These are phyloP conservation scores for Miichthys miiuy DNA, from an alignment of 2,797 vertebrate genomes.

Conservation along the genomic window DNA sequence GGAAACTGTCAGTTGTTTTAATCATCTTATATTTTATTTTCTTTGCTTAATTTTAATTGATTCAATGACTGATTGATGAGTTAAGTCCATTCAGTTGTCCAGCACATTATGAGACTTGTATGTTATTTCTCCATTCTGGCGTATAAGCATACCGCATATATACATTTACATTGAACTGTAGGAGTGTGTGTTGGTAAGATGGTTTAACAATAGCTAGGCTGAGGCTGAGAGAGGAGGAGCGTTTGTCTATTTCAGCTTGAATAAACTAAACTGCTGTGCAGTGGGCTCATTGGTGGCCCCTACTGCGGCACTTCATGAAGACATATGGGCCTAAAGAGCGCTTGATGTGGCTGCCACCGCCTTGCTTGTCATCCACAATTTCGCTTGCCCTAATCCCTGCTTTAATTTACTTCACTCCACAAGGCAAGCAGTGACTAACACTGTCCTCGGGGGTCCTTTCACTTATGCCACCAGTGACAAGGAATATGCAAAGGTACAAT, in stretches of 20 bases:
- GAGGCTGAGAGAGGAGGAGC: constrained; percentile 20
- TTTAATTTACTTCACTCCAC: constrained; percentile 97
- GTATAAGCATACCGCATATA: not conserved
- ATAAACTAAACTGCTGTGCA: constrained; percentile 73
- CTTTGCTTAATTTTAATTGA: not conserved
- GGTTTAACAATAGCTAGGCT: not conserved
- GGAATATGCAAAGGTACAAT: constrained; percentile 96
- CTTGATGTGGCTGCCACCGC: constrained; percentile 86
- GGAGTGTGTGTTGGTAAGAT: constrained; percentile 14
- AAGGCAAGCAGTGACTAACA: constrained; percentile 89
- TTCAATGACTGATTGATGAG: not conserved
- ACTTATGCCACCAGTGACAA: constrained; percentile 94
- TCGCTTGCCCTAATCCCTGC: constrained; percentile 92
- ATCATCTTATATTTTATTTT: no score
- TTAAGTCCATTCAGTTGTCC: constrained; percentile 5
- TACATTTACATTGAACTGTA: not conserved
- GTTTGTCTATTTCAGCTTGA: constrained; percentile 63
- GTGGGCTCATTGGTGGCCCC: constrained; percentile 81
- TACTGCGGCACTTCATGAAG: constrained; percentile 85
- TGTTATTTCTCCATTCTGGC: not conserved
- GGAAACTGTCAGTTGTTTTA: no score
- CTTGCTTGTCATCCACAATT: constrained; percentile 96
- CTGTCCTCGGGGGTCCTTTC: constrained; percentile 95
- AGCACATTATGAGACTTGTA: not conserved
- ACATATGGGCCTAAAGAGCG: constrained; percentile 92